Evolutionary conservation across 2,797 vertebrate species (phyloP), one percentile per base, ranked within the genome.

Genomic region (Microcaecilia unicolor): DNA sequence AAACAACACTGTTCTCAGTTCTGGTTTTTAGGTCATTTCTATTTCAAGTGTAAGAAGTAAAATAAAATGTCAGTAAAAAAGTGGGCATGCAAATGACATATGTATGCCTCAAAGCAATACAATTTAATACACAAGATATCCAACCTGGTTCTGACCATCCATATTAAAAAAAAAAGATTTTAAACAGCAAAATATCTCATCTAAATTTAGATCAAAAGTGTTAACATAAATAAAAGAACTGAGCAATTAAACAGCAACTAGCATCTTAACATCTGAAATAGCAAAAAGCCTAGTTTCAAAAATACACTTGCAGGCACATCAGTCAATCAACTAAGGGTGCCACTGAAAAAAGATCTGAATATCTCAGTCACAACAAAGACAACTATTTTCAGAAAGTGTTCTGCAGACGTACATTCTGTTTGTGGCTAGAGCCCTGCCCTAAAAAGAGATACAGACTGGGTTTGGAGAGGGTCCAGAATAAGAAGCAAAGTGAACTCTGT

Each of bases 281-380:
- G 64, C 73, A 68, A 64, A 56, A 74, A 60, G 53, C 39, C n/a
- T 39, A 48, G 45, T 58, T 70, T 72, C 51, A 64, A 56, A 75
- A 77, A 80, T 78, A 75, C n/a, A 37, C 59, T 62, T 47, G 12
- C 55, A 72, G 64, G 28, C 51, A 39, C 46, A 51, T 72, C 61
- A 55, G 58, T 72, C 70, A 73, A 70, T 82, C 71, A 76, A 66
- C 43, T 17, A 57, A 67, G 45, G 34, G 22, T 40, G 37, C 31
- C 57, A 42, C 58, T 55, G 47, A 58, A 67, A 67, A 68, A 58
- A 57, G 53, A 55, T 53, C 46, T 49, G 55, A 62, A 51, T 62
- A 47, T 59, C 60, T 72, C 51, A 69, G 66, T 76, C 69, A 78
- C 54, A 75, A 71, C 71, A 74, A 64, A 70, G 74, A 58, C 1